These are phyloP conservation scores for Crocallis elinguaria DNA, from an alignment of 2,888 invertebrate species.

Conservation along the genomic window DNA sequence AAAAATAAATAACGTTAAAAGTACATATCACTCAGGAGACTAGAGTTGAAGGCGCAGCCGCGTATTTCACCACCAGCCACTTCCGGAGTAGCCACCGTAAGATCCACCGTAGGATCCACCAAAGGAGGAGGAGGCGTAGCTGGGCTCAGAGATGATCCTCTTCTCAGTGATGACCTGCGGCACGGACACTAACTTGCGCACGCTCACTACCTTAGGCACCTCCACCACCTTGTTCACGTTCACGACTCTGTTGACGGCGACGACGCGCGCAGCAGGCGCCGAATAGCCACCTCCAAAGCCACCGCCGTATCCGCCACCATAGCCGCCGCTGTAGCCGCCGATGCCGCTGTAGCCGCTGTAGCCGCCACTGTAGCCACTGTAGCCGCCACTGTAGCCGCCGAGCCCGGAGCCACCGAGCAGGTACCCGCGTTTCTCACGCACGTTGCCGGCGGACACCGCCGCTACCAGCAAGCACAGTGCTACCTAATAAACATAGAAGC, in stretches of 20 bases:
- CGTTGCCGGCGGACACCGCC: conserved; percentile 36
- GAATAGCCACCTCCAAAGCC: conserved; percentile 27
- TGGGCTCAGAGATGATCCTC: conserved; percentile 26
- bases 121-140: conserved; percentile 4
- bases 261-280: conserved; percentile 46
- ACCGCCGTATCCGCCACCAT: conserved; percentile 30
- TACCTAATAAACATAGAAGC: conserved; percentile 37
- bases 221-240: conserved; percentile 52
- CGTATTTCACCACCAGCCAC: conserved; percentile 37
- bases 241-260: conserved; percentile 52
- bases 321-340: conserved; percentile 30
- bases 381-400: conserved; percentile 31
- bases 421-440: conserved; percentile 44
- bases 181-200: conserved; percentile 37
- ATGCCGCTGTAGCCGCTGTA: conserved; percentile 21
- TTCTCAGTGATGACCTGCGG: conserved; percentile 35
- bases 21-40: no score
- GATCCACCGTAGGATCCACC: conserved; percentile 24
- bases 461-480: conserved; percentile 39
- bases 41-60: conserved; percentile 40
- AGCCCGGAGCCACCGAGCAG: conserved; percentile 25
- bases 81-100: conserved; percentile 32
- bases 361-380: conserved; percentile 30
- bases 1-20: no score
- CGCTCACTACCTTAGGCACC: conserved; percentile 49